Percentiles rank a stretch among this genome's conserved stretches.
phyloP scores from a whole-genome alignment of 1,140 invertebrate genomes.

The Pectinophora gossypiella region DNA sequence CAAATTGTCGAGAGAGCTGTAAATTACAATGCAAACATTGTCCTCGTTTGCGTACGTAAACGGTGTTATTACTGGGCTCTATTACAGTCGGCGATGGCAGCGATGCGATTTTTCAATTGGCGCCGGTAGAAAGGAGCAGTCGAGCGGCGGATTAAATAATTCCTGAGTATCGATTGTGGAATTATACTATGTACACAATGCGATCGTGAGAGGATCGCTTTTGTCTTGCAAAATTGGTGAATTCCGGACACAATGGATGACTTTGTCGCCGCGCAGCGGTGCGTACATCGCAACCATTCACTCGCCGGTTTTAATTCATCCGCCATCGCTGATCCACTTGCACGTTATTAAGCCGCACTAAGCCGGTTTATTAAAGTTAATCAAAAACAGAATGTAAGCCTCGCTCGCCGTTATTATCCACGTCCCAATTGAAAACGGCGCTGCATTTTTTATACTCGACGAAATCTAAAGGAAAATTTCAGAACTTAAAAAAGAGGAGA shows the following conservation, averaged over 20 bases:
- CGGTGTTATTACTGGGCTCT: background rate
- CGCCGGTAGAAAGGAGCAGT: slow-evolving; percentile 4
- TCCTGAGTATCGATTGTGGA: slow-evolving; percentile 26
- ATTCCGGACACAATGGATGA: slow-evolving; percentile 27
- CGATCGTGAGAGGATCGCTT: slow-evolving; percentile 20
- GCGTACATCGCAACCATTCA: slow-evolving; percentile 9
- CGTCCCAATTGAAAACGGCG: slow-evolving; percentile 10
- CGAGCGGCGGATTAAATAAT: slow-evolving; percentile 22
- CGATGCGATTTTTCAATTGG: background rate
- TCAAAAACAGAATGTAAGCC: slow-evolving; percentile 11
- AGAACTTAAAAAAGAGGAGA: slow-evolving; percentile 21
- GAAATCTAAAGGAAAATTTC: slow-evolving; percentile 8
- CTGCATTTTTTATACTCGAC: slow-evolving; percentile 8
- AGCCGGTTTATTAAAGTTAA: slow-evolving; percentile 22
- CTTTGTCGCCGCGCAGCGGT: slow-evolving; percentile 30
- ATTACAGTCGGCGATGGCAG: background rate
- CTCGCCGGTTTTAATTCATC: background rate
- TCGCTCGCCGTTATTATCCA: background rate
- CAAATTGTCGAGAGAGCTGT: background rate
- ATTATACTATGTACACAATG: slow-evolving; percentile 21
- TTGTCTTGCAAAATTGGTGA: slow-evolving; percentile 42
- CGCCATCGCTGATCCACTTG: slow-evolving; percentile 19
- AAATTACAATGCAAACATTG: background rate
- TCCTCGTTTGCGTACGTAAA: background rate
- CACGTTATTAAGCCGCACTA: slow-evolving; percentile 20